Percentiles rank a stretch among this genome's conserved stretches.
These are phyloP conservation scores for Callionymus lyra DNA, from an alignment of 2,113 vertebrate species.

Conservation along the genomic window DNA sequence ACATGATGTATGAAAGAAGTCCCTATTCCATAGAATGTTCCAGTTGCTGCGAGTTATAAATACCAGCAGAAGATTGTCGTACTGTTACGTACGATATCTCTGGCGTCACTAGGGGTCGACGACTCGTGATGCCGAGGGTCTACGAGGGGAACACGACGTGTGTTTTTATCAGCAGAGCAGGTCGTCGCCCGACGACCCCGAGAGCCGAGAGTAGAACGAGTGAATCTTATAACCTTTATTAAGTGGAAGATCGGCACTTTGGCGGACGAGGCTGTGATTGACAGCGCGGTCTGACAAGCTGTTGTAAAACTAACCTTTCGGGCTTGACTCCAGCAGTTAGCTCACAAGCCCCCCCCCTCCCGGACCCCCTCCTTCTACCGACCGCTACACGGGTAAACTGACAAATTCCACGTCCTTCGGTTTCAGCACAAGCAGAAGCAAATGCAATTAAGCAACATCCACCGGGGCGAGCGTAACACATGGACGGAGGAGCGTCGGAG, in stretches of 20 bases:
- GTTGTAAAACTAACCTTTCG: slow-evolving; percentile 56
- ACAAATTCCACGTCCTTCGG: slow-evolving; percentile 67
- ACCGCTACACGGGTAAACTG: slow-evolving; percentile 68
- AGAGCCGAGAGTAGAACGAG: slow-evolving; percentile 13
- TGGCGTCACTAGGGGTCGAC: slow-evolving; percentile 46
- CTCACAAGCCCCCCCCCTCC: slow-evolving; percentile 41
- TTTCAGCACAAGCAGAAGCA: slow-evolving; percentile 58
- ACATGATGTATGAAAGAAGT: slow-evolving; percentile 57
- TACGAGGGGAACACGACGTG: slow-evolving; percentile 11
- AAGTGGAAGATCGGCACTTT: slow-evolving; percentile 24
- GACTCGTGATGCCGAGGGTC: slow-evolving; percentile 34
- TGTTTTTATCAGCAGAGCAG: slow-evolving; percentile 16
- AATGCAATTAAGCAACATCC: slow-evolving; percentile 65
- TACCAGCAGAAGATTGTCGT: slow-evolving; percentile 49
- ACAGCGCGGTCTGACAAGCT: slow-evolving; percentile 52
- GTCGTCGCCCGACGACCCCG: slow-evolving; percentile 6
- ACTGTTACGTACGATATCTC: slow-evolving; percentile 42
- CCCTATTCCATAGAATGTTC: slow-evolving; percentile 54
- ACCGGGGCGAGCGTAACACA: slow-evolving; percentile 41
- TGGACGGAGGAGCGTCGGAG: slow-evolving; percentile 23
- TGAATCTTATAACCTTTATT: slow-evolving; percentile 23
- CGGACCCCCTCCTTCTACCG: background rate
- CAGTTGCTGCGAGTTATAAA: slow-evolving; percentile 50
- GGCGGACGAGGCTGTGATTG: slow-evolving; percentile 32
- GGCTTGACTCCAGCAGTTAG: slow-evolving; percentile 57